A percentile compares a stretch with the other conserved stretches of the same genome.
Conservation (phyloP, 2,888 invertebrate species). For the Apantesis nais region DNA sequence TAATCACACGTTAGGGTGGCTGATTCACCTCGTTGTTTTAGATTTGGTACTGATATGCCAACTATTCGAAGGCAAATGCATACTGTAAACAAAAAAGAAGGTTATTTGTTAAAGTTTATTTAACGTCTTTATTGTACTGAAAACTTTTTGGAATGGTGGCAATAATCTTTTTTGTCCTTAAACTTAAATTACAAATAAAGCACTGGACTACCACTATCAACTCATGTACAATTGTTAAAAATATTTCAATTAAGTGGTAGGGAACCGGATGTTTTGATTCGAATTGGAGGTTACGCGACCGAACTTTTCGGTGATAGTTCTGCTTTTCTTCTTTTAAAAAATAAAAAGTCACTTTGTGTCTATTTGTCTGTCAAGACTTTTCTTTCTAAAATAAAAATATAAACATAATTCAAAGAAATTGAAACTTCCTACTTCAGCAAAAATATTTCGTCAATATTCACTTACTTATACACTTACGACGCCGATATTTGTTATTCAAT, state of each 20-base stretch:
- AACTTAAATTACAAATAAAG: not conserved
- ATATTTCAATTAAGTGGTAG: not conserved
- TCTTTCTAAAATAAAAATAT: too few relatives aligned
- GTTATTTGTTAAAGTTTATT: not conserved
- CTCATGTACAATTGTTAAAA: too few relatives aligned
- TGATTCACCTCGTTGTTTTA: conserved; percentile 86
- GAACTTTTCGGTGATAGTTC: not conserved
- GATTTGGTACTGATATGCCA: conserved; percentile 83
- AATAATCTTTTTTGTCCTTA: not conserved
- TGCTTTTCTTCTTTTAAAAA: not conserved
- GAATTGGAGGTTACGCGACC: not conserved
- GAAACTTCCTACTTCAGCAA: too few relatives aligned
- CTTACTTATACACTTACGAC: too few relatives aligned
- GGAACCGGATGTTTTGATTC: not conserved
- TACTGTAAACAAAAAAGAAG: conserved; percentile 51
- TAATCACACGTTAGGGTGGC: conserved; percentile 86
- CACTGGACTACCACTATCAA: not conserved
- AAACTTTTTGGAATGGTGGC: not conserved
- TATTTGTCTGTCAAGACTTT: too few relatives aligned
- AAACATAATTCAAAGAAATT: too few relatives aligned
- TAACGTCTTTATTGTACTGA: not conserved
- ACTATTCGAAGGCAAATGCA: conserved; percentile 76
- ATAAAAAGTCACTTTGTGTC: too few relatives aligned
- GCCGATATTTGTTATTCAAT: too few relatives aligned
- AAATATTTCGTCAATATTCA: too few relatives aligned